Base-by-base conservation (phyloP, 2,888 invertebrate genomes). In the Keiferia lycopersicella region DNA sequence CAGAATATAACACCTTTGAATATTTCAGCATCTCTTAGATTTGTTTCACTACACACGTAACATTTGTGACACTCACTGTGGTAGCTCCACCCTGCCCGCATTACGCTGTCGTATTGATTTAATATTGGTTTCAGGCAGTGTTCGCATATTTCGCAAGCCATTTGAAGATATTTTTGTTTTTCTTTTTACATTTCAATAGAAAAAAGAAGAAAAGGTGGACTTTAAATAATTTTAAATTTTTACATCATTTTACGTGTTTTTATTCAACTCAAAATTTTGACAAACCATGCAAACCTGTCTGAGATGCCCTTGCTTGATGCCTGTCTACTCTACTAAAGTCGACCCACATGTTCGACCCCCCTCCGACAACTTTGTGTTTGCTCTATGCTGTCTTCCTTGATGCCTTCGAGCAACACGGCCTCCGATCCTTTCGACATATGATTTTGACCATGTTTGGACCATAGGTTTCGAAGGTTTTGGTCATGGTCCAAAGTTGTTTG, bases 1-100 rank as follows among this genome's bases (percentile, higher is more conserved):
- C 90, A 90, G 71, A 90, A 88, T 68, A 89, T 86, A 0, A 86
- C 85, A 0, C 90, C 89, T 69, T 82, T 80, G 70, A 90, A 90
- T 1, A 85, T 72, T 58, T 89, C 88, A 0, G 87, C 88, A 51
- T 83, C 73, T 0, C 68, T 73, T 0, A 90, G 77, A 41, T 89
- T 70, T 0, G 82, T 84, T 65, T 90, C 89, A 38, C 84, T 84
- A 76, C 89, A 90, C 0, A 89, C 83, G 59, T 84, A 88, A 64
- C 89, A 90, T 59, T 87, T 87, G 26, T 77, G 77, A 59, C 90
- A 90, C 3, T 71, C 70, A 39, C 73, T 74, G 67, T 90, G 88
- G 70, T 88, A 90, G 69, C 84, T 87, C 68, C 67, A 81, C 0
- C 87, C 86, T 0, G 82, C 74, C 0, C 65, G 71, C 0, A 77